Evolutionary conservation across 2,888 invertebrate genomes (phyloP).

Genomic region (Tuta absoluta): DNA sequence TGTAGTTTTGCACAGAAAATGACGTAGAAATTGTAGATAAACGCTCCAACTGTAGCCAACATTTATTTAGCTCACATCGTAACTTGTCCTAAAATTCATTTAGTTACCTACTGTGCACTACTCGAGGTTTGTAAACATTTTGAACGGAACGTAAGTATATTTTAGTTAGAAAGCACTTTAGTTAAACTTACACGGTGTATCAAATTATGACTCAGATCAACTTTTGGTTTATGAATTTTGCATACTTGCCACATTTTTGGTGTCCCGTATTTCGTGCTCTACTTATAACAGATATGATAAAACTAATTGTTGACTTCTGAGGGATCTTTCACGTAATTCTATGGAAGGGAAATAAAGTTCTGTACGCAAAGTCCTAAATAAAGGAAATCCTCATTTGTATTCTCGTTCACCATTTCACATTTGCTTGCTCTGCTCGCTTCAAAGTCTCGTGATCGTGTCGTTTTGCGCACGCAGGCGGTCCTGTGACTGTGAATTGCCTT

Average conservation of each 20-base stretch:
- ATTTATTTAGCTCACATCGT: not conserved
- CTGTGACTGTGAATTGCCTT: not conserved
- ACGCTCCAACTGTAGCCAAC: not conserved
- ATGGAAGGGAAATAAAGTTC: too few relatives aligned
- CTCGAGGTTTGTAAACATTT: not conserved
- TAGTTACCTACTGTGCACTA: not conserved
- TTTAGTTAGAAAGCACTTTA: not conserved
- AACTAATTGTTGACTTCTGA: too few relatives aligned
- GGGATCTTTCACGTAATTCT: too few relatives aligned
- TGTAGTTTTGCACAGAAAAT: not conserved
- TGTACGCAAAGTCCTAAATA: too few relatives aligned
- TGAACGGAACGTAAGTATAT: not conserved
- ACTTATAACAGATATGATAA: too few relatives aligned
- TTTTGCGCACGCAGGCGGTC: not conserved
- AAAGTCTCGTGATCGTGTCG: not conserved
- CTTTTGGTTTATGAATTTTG: too few relatives aligned
- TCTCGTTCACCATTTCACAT: not conserved
- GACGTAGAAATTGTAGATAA: not conserved
- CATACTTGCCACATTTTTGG: too few relatives aligned
- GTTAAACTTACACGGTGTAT: not conserved
- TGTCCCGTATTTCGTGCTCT: too few relatives aligned
- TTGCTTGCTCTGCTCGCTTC: not conserved
- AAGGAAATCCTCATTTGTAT: not conserved
- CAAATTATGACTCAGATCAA: too few relatives aligned
- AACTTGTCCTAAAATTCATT: slow-evolving; percentile 3